These are phyloP conservation scores for Vicugna pacos DNA, from an alignment of 2,113 vertebrate genomes.

Conservation along the genomic window DNA sequence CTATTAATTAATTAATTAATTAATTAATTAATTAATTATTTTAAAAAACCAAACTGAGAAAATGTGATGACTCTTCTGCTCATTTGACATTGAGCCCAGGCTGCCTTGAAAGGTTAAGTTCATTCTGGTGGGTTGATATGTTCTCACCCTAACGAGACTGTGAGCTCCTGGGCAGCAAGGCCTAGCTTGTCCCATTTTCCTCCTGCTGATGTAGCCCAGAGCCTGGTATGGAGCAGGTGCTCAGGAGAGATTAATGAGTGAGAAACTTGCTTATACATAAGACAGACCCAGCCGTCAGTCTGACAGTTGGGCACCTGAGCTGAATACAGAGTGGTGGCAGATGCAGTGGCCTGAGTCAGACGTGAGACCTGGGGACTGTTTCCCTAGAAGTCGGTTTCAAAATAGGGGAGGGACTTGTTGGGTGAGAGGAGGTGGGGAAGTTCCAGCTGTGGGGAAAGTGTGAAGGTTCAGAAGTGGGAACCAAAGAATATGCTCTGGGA, in stretches of 20 bases:
- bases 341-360: background rate
- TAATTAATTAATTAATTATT: conserved; percentile 5
- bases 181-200: background rate
- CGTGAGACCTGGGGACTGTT: background rate
- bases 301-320: background rate
- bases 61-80: background rate
- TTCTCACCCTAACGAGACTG: background rate
- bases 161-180: background rate
- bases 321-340: background rate
- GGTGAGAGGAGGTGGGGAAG: conserved; percentile 57
- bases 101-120: background rate
- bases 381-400: conserved; percentile 75
- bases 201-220: background rate
- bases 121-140: background rate
- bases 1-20: background rate
- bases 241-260: background rate
- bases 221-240: rapidly evolving
- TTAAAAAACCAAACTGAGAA: background rate
- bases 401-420: background rate
- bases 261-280: background rate
- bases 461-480: conserved; percentile 59
- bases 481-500: background rate
- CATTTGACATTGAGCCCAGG: background rate
- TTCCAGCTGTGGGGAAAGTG: conserved; percentile 69
- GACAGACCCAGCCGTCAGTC: background rate